Percentiles rank a stretch among this genome's conserved stretches.
phyloP scores from a whole-genome alignment of 1,140 invertebrate genomes.

The Cydia pomonella region DNA sequence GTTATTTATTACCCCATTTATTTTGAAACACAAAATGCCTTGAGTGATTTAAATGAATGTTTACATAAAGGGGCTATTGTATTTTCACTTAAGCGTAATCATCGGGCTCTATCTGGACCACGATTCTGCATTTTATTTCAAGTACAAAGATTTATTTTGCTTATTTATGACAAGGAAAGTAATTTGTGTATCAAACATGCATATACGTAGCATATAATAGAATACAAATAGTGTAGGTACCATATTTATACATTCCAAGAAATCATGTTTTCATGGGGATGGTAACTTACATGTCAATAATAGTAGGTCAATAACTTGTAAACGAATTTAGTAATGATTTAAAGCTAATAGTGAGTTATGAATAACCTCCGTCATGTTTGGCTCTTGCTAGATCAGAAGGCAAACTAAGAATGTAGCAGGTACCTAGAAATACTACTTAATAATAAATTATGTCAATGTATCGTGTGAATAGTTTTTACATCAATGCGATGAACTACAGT shows the following conservation, averaged over 20 bases:
- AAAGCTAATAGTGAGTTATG: no score
- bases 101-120: conserved; percentile 48
- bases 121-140: conserved; percentile 50
- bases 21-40: conserved; percentile 55
- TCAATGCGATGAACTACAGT: conserved; percentile 31
- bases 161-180: conserved; percentile 1
- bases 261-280: no score
- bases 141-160: conserved; percentile 34
- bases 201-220: no score
- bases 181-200: not conserved
- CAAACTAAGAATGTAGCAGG: no score
- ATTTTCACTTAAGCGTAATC: conserved; percentile 53
- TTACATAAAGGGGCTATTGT: conserved; percentile 55
- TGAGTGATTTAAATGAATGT: conserved; percentile 53
- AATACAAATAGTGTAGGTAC: no score
- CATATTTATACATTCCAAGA: no score
- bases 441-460: not conserved
- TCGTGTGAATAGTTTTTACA: not conserved
- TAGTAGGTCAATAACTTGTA: no score
- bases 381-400: no score
- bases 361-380: no score
- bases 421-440: no score
- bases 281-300: no score
- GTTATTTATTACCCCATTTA: conserved; percentile 65
- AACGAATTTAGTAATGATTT: no score